These are phyloP conservation scores for Apamea monoglypha DNA, from an alignment of 2,888 invertebrate species.

Conservation along the genomic window DNA sequence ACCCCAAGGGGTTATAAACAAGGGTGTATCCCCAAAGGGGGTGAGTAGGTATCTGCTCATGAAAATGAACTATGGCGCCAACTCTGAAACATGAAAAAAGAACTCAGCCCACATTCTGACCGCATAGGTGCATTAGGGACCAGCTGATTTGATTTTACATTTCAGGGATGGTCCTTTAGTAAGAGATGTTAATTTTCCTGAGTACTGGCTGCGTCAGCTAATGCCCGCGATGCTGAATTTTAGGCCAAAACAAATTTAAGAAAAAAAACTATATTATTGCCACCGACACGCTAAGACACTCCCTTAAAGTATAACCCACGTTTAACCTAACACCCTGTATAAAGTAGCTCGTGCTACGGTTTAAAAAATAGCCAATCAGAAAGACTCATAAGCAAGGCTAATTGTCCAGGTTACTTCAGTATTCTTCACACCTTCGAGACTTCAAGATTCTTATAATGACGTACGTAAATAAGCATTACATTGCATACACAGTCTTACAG, in stretches of 20 bases:
- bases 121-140: too few species aligned
- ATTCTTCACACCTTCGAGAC: too few species aligned
- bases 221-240: neutral
- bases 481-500: neutral
- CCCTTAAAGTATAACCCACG: neutral
- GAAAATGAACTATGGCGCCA: too few species aligned
- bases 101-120: neutral
- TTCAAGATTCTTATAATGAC: constrained; percentile 12
- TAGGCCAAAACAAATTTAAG: too few species aligned
- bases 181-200: neutral
- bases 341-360: neutral
- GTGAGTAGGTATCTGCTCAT: too few species aligned
- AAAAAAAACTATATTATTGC: too few species aligned
- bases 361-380: neutral
- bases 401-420: neutral
- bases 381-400: neutral
- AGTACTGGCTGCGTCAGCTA: neutral
- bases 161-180: neutral
- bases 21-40: neutral
- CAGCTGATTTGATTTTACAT: neutral
- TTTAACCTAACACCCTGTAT: neutral
- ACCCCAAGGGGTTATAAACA: neutral
- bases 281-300: too few species aligned
- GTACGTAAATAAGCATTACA: neutral
- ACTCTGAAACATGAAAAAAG: neutral